phyloP scores from a whole-genome alignment of 92 coral and sea anemone species.

The Zoanthus solanderi region DNA sequence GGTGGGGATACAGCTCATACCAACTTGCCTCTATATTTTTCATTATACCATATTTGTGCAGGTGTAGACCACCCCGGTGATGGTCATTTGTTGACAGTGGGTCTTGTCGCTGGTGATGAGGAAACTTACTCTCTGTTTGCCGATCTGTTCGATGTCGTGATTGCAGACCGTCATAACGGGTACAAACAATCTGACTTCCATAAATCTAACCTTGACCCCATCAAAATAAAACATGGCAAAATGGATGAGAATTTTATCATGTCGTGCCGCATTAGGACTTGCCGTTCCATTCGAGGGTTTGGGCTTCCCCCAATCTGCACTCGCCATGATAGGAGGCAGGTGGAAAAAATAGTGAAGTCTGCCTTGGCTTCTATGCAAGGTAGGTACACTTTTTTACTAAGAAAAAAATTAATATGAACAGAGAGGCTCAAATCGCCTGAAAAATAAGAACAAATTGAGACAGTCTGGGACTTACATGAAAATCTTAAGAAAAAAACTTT shows the following conservation, averaged over 20 bases:
- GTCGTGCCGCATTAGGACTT: conserved; percentile 66
- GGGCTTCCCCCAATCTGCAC: conserved; percentile 55
- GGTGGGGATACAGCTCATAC: too few species aligned
- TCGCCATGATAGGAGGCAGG: conserved; percentile 61
- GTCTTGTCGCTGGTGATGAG: conserved; percentile 73
- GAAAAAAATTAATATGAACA: neutral
- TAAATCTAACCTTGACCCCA: conserved; percentile 58
- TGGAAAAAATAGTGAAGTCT: conserved; percentile 55
- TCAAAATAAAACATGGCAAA: conserved; percentile 70
- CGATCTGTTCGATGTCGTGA: conserved; percentile 67
- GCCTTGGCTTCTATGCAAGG: conserved; percentile 67
- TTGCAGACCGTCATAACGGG: conserved; percentile 76
- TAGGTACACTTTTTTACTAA: neutral
- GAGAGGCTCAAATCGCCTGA: too few species aligned
- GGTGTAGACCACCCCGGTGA: conserved; percentile 68
- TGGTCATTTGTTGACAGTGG: conserved; percentile 53
- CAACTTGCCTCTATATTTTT: too few species aligned
- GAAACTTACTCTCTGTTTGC: conserved; percentile 55
- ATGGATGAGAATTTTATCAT: conserved; percentile 71
- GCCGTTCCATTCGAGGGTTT: conserved; percentile 69
- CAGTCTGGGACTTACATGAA: too few species aligned
- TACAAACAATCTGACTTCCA: conserved; percentile 57
- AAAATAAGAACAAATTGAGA: too few species aligned
- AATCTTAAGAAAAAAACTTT: too few species aligned
- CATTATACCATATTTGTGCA: neutral